Evolutionary conservation across 2,113 vertebrate genomes (phyloP).

Genomic region (Pseudopodoces humilis): DNA sequence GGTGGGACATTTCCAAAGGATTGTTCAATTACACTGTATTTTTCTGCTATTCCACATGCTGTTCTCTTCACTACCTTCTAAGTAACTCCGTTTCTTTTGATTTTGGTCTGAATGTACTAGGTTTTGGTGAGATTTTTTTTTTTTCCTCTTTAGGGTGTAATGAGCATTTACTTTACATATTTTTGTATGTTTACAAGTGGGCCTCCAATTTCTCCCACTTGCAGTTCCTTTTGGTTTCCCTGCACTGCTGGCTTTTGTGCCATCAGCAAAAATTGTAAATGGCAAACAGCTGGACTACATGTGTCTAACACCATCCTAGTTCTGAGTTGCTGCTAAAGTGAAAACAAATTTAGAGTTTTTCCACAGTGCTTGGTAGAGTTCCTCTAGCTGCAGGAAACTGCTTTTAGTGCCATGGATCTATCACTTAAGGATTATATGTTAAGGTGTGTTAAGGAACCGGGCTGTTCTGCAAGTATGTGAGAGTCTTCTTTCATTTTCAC

Average conservation of each 20-base stretch:
- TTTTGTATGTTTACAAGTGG: not conserved
- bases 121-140: not conserved
- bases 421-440: not conserved
- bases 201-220: not conserved
- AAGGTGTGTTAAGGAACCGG: not conserved
- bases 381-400: not conserved
- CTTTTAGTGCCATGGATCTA: not conserved
- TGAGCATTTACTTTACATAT: not conserved
- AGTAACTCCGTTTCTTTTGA: not conserved
- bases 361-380: not conserved
- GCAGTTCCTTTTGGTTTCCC: not conserved
- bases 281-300: slow-evolving; percentile 11
- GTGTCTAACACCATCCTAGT: not conserved
- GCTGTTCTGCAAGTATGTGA: not conserved
- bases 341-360: not conserved
- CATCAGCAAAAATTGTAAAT: slow-evolving; percentile 6
- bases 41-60: not conserved
- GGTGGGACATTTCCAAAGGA: slow-evolving; percentile 2
- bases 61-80: not conserved
- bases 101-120: not conserved
- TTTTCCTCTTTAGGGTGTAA: not conserved
- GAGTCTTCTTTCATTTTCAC: not conserved
- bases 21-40: not conserved
- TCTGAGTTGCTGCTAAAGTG: slow-evolving; percentile 1
- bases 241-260: not conserved